Conservation (phyloP, 2,888 invertebrate species). For the Sicus ferrugineus region DNA sequence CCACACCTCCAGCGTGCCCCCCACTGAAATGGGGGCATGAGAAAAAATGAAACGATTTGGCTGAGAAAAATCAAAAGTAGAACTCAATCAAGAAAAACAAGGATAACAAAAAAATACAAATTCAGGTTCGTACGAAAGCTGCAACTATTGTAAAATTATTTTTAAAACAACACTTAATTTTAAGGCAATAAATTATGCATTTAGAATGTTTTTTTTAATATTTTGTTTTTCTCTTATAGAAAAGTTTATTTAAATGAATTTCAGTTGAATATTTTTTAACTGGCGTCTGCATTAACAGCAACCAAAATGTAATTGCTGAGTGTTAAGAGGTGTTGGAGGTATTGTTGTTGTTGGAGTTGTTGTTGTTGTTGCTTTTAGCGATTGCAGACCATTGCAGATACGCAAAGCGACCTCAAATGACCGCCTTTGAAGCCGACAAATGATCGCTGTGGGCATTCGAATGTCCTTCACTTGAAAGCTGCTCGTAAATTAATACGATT, state of each 20-base stretch:
- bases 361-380: background rate
- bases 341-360: background rate
- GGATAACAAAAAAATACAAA: conserved; percentile 14
- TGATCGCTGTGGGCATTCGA: background rate
- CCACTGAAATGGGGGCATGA: no score
- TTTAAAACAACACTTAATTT: background rate
- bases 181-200: background rate
- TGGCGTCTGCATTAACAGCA: background rate
- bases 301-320: background rate
- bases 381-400: background rate
- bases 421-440: background rate
- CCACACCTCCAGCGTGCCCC: no score
- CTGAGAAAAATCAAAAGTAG: no score
- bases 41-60: no score
- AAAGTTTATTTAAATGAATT: no score
- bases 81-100: background rate
- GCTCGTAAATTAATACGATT: no score
- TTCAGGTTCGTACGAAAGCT: no score
- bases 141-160: no score
- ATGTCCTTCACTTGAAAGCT: conserved; percentile 1
- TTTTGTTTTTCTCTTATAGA: no score
- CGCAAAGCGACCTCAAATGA: background rate
- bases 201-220: background rate
- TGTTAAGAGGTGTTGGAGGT: background rate
- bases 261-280: background rate